These are phyloP conservation scores for Drosophila dives DNA, from an alignment of 2,888 invertebrate species.

Conservation along the genomic window DNA sequence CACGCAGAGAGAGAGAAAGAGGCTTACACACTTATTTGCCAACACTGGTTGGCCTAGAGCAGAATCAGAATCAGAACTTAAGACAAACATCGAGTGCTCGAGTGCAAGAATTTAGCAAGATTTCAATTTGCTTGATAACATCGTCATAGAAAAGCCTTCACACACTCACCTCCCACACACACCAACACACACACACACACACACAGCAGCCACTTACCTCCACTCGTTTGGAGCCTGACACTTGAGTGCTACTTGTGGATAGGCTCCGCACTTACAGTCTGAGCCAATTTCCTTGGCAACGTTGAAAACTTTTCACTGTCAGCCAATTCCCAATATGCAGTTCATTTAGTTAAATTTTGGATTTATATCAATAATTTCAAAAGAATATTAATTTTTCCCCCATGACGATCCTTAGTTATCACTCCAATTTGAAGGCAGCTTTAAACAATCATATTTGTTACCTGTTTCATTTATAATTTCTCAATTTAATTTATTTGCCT, in stretches of 20 bases:
- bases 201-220: background rate
- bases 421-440: background rate
- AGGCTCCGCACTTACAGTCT: conserved; percentile 10
- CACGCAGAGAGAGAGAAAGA: background rate
- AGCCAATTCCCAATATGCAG: conserved; percentile 20
- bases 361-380: conserved; percentile 1
- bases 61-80: conserved; percentile 30
- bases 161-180: background rate
- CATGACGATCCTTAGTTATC: background rate
- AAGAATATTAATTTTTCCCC: background rate
- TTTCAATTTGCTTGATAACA: conserved; percentile 77
- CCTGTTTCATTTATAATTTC: background rate
- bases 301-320: conserved; percentile 17
- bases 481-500: background rate
- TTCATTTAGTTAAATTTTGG: conserved; percentile 15
- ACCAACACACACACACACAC: background rate
- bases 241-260: conserved; percentile 33
- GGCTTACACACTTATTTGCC: conserved; percentile 14
- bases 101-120: conserved; percentile 68
- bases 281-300: conserved; percentile 33
- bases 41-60: conserved; percentile 29
- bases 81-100: conserved; percentile 52
- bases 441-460: background rate
- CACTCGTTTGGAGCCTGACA: conserved; percentile 3
- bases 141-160: conserved; percentile 3